These are phyloP conservation scores for Notodonta ziczac DNA, from an alignment of 2,888 invertebrate species.

Conservation along the genomic window DNA sequence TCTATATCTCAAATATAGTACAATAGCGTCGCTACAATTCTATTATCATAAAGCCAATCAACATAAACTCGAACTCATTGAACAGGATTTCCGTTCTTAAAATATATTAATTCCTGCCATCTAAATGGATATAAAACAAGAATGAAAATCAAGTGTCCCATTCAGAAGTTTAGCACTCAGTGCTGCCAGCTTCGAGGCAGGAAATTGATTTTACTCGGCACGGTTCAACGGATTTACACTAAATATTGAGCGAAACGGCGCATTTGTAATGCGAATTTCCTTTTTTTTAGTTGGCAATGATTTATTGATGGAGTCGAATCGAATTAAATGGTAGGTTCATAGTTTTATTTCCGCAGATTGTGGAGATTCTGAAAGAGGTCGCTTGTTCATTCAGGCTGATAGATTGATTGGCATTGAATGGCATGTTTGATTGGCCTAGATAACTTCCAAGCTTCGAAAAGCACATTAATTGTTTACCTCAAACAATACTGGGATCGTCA, in stretches of 20 bases:
- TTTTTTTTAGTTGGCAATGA: constrained; percentile 15
- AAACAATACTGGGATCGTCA: too few species aligned
- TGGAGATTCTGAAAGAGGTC: too few species aligned
- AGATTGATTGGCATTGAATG: too few species aligned
- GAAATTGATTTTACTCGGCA: constrained; percentile 29
- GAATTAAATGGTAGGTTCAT: background rate
- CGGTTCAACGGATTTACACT: constrained; percentile 17
- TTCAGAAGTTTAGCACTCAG: constrained; percentile 7
- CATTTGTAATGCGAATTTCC: constrained; percentile 21
- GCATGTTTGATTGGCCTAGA: too few species aligned
- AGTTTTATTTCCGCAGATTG: too few species aligned
- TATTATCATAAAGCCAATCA: too few species aligned
- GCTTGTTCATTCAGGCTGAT: too few species aligned
- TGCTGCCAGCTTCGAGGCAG: constrained; percentile 17
- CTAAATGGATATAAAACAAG: constrained; percentile 3
- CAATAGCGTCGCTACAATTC: too few species aligned
- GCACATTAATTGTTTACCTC: too few species aligned
- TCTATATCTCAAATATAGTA: too few species aligned
- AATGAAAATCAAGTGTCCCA: constrained; percentile 4
- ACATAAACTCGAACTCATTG: too few species aligned
- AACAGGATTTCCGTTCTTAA: background rate
- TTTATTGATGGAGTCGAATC: constrained; percentile 6
- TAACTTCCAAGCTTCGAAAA: too few species aligned
- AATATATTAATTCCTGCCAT: background rate
- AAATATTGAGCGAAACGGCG: constrained; percentile 18